phyloP scores from a whole-genome alignment of 2,113 vertebrate species.

The Oryzias curvinotus region DNA sequence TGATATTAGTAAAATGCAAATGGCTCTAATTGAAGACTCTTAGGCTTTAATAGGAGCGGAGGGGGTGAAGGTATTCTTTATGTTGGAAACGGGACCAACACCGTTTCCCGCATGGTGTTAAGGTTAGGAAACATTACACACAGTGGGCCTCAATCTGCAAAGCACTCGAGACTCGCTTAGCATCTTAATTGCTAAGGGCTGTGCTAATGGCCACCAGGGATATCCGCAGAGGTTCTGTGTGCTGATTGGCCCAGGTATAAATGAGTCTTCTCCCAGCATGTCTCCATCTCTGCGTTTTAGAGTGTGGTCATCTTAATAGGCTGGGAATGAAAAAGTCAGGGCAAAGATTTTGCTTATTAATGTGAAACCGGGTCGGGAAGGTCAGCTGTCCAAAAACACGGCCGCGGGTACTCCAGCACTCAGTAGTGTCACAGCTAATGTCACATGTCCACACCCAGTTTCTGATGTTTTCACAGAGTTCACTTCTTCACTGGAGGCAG shows the following conservation, averaged over 20 bases:
- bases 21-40: constrained; percentile 80
- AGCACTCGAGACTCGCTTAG: constrained; percentile 79
- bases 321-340: constrained; percentile 53
- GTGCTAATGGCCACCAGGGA: constrained; percentile 74
- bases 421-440: constrained; percentile 51
- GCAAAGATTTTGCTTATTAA: constrained; percentile 63
- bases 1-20: constrained; percentile 82
- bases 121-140: constrained; percentile 75
- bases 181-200: constrained; percentile 78
- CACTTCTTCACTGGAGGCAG: too few relatives aligned
- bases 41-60: constrained; percentile 68
- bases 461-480: background rate
- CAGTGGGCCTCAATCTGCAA: constrained; percentile 73
- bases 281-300: constrained; percentile 37
- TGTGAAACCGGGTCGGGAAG: constrained; percentile 70
- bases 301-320: constrained; percentile 78
- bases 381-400: constrained; percentile 31
- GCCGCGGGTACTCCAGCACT: constrained; percentile 38
- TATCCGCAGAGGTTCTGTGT: constrained; percentile 62
- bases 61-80: constrained; percentile 61
- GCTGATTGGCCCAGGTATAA: constrained; percentile 74
- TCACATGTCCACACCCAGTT: constrained; percentile 25
- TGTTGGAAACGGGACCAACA: constrained; percentile 67
- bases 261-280: constrained; percentile 33
- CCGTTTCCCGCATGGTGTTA: constrained; percentile 68